Conservation (phyloP, 2,888 invertebrate genomes). For the Aethes cnicana region DNA sequence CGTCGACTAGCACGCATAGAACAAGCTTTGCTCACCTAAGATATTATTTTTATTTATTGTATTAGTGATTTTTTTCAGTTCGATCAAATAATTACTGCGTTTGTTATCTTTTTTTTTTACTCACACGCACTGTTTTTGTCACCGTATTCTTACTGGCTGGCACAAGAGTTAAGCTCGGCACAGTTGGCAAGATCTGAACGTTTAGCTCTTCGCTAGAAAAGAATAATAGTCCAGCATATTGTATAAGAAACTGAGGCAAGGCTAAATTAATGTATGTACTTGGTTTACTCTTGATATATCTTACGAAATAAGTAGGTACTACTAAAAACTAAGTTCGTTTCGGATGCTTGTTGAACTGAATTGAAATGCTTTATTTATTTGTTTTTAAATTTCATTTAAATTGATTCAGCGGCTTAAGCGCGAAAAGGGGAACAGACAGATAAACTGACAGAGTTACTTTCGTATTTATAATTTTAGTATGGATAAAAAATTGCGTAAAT, state of each 20-base stretch:
- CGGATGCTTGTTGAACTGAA: not conserved
- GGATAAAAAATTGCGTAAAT: no score
- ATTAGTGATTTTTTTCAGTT: no score
- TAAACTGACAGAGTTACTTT: no score
- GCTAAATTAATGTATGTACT: constrained; percentile 23
- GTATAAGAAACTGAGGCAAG: constrained; percentile 27
- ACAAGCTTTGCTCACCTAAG: no score
- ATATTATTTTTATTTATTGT: no score
- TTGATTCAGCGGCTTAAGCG: no score
- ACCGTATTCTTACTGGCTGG: constrained; percentile 35
- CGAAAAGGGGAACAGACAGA: no score
- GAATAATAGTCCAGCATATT: constrained; percentile 30
- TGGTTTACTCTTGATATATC: constrained; percentile 27
- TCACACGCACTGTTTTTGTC: constrained; percentile 11
- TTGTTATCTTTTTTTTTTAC: no score
- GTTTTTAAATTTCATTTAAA: no score
- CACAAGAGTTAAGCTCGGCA: constrained; percentile 52
- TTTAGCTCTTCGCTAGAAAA: constrained; percentile 29
- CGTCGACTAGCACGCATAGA: no score
- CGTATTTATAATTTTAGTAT: no score
- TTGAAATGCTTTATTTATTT: no score
- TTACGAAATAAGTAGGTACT: constrained; percentile 23
- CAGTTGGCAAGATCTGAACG: constrained; percentile 47
- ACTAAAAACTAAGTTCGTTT: constrained; percentile 6
- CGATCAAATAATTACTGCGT: not conserved